Conservation (phyloP, 2,888 invertebrate genomes). For the Lathronympha strigana region DNA sequence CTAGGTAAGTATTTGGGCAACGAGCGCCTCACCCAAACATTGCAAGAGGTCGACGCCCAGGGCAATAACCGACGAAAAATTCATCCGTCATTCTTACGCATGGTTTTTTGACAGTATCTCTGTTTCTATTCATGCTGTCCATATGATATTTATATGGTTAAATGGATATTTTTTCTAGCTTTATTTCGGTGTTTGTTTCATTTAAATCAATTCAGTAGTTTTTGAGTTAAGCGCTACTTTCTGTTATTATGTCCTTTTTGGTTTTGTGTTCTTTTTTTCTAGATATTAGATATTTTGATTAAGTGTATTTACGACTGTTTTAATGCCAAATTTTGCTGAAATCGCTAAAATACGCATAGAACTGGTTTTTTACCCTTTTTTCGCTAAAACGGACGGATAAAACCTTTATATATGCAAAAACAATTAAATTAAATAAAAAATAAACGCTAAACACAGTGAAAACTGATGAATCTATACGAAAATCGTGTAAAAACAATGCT, state of each 20-base stretch:
- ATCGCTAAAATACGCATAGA: background rate
- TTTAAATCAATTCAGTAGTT: background rate
- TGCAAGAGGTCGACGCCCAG: slow-evolving; percentile 28
- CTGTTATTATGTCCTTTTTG: background rate
- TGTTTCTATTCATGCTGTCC: background rate
- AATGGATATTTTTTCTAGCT: slow-evolving; percentile 21
- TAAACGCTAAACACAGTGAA: background rate
- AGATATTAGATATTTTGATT: too few species aligned
- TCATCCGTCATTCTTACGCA: slow-evolving; percentile 17
- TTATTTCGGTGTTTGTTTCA: background rate
- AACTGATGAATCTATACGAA: slow-evolving; percentile 17
- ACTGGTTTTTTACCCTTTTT: background rate
- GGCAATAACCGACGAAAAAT: slow-evolving; percentile 21
- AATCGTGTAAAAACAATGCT: slow-evolving; percentile 35
- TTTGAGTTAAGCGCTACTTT: slow-evolving; percentile 17
- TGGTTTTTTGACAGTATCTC: slow-evolving; percentile 24
- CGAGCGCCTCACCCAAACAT: slow-evolving; percentile 34
- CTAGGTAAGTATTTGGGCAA: slow-evolving; percentile 36
- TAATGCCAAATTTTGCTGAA: background rate
- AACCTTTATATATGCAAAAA: background rate
- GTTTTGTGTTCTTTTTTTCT: background rate
- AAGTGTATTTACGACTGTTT: background rate
- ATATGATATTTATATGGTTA: background rate
- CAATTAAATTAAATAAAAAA: background rate
- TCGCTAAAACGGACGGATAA: background rate